Base-by-base conservation (phyloP, 37 sponge, comb jelly and placozoan species). In the Eunapius fragilis region DNA sequence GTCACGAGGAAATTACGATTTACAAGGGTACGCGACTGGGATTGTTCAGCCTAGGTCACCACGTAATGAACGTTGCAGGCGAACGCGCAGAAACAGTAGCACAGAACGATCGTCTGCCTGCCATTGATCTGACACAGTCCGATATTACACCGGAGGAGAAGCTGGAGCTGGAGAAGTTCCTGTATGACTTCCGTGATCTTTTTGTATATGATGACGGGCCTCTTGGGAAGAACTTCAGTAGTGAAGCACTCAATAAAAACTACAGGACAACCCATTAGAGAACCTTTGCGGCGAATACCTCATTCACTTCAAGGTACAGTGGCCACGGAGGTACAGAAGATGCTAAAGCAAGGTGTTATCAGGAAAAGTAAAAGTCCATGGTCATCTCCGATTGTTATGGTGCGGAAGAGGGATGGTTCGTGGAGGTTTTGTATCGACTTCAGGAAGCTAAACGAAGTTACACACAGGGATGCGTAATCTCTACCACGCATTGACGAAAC, bases 401-500 rank as follows among this genome's bases (percentile, higher is more conserved):
- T 79, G 23, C 2, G 9, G 25, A 82, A 82, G 71, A 82, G 76
- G 10, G 27, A 75, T 84, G 84, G 84, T 11, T 28, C 84, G 45
- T 75, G 76, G 50, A 24, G 75, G 13, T 84, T 84, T 31, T 91
- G 91, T 67, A 37, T 86, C 1, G 91, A 91, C 70, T 91, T 78
- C 58, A 30, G 91, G 2, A 41, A 50, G 28, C 70, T 91, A 0
- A 91, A 91, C 75, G 71, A 83, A 31, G 83, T 87, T 23, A 91
- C 91, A 7, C 81, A 82, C 7, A 37, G 27, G 5, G 87, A 91
- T 86, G 72, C 67, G 5, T 91, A 77, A 68, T 84, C 91, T 5
- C 41, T 86, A 25, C 86, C 91, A 25, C 3, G 87, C 31, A 91
- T 91, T 0, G 91, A 91, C 82, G 83, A 81, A 30, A 79, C 87